Base-by-base conservation (phyloP, 2,888 invertebrate genomes). In the Anaspis maculata region DNA sequence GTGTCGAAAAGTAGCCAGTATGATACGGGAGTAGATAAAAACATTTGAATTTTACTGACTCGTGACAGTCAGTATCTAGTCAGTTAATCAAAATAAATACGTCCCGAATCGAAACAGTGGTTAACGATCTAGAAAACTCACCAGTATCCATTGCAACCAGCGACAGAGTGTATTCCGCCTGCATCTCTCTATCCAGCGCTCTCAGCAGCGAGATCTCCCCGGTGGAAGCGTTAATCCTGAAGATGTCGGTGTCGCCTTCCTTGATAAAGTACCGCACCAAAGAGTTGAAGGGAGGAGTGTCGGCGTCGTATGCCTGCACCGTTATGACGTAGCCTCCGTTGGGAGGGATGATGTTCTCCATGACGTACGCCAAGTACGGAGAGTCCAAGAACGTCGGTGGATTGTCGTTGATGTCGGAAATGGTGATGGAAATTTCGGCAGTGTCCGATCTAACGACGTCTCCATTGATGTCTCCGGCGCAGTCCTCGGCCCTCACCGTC, bases 121-220 rank as follows among this genome's bases (percentile, higher is more conserved):
- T n/a, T n/a, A n/a, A n/a, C n/a, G n/a, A n/a, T n/a, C n/a, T n/a
- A n/a, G n/a, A n/a, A n/a, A 19, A 70, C 77, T 77, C 68, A 90
- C 91, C 91, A 50, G 90, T 89, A 71, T 92, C 92, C 87, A 91
- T 90, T 38, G 91, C 92, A 39, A 90, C 87, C 31, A 92, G 72
- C 2, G 88, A 86, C 46, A 92, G 70, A 30, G 81, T 79, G 60
- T 90, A 90, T 67, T 87, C 86, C 40, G 83, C 75, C 55, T 88
- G 83, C 42, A 75, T 67, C 70, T 92, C 92, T 31, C 91, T 74
- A 66, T 92, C 91, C 55, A 92, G 68, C 0, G 87, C 80, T 52
- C 84, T 71, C 49, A 87, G 71, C 46, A 91, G 73, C 35, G 84
- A 84, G 58, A 95, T 86, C 64, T 90, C 88, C 15, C 95, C 96